phyloP scores from a whole-genome alignment of 2,113 vertebrate genomes.

The Chlorodrepanis virens region DNA sequence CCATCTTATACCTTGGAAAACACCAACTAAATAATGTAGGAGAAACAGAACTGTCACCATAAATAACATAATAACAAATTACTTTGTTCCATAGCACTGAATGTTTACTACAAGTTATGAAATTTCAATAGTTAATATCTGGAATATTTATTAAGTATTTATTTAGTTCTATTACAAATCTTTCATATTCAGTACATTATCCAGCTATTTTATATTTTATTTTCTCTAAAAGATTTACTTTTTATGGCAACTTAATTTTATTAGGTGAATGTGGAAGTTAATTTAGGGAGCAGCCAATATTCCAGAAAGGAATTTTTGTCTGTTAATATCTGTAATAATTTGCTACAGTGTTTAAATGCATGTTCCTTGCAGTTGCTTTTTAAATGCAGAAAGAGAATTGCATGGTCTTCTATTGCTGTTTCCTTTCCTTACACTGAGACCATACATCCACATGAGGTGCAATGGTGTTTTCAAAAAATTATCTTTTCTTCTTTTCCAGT shows the following conservation, averaged over 20 bases:
- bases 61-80: not conserved
- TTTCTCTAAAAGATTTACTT: not conserved
- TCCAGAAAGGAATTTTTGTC: not conserved
- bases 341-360: not conserved
- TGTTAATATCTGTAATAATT: not conserved
- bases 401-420: not conserved
- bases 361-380: not conserved
- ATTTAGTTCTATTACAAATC: not conserved
- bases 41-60: not conserved
- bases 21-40: conserved; percentile 13
- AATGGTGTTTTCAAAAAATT: not conserved
- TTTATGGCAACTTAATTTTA: not conserved
- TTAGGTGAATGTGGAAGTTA: not conserved
- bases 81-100: not conserved
- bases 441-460: not conserved
- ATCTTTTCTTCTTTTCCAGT: not conserved
- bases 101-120: not conserved
- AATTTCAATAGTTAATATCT: not conserved
- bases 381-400: not conserved
- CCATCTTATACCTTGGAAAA: conserved; percentile 4
- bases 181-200: not conserved
- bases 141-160: not conserved
- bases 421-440: not conserved
- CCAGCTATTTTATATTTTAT: not conserved
- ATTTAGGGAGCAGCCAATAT: not conserved